Evolutionary conservation across 2,113 vertebrate genomes (phyloP).

Genomic region (Chrysemys picta): DNA sequence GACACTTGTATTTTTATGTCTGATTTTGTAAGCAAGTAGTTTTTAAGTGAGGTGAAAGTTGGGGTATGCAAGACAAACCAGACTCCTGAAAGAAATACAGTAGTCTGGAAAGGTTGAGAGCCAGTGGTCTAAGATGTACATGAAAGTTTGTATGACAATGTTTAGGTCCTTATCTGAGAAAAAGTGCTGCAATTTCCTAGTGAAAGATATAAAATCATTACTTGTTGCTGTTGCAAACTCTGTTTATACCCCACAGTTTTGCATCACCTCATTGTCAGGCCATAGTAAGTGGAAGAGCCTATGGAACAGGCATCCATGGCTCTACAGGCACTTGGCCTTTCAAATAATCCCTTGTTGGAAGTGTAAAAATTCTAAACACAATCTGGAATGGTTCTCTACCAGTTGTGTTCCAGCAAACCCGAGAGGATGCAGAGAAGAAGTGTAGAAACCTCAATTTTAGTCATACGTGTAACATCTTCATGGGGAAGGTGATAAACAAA

Average conservation of each 20-base stretch:
- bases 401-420: background rate
- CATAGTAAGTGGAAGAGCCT: background rate
- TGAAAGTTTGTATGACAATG: background rate
- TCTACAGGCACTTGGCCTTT: background rate
- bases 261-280: background rate
- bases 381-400: background rate
- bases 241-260: background rate
- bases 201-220: background rate
- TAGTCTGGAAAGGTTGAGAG: background rate
- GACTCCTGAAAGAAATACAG: background rate
- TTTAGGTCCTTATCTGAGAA: background rate
- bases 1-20: background rate
- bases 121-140: background rate
- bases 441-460: background rate
- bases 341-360: background rate
- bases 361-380: background rate
- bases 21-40: background rate
- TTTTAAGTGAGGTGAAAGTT: background rate
- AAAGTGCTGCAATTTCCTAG: background rate
- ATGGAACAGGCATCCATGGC: background rate
- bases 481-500: background rate
- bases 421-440: background rate
- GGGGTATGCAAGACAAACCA: background rate
- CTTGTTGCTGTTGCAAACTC: background rate
- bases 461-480: background rate